phyloP scores from a whole-genome alignment of 2,797 vertebrate genomes.

The Gallinago nigripennis region DNA sequence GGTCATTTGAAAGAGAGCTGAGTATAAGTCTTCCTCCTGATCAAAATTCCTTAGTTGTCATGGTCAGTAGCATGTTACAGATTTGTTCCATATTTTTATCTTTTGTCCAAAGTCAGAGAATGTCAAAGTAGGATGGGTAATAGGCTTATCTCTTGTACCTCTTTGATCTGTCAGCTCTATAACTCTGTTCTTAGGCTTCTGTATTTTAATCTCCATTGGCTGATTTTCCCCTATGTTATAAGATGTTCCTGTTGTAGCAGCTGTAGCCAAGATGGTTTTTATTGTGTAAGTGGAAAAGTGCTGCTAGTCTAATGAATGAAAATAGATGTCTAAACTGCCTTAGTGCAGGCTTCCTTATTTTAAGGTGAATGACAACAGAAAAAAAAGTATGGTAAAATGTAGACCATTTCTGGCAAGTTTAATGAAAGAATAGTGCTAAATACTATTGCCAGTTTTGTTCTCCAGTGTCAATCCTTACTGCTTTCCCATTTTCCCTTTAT shows the following conservation, averaged over 20 bases:
- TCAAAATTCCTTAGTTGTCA: neutral
- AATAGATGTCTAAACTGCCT: neutral
- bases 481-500: neutral
- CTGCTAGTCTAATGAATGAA: neutral
- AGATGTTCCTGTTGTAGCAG: constrained; percentile 50
- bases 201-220: constrained; percentile 36
- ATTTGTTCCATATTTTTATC: neutral
- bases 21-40: neutral
- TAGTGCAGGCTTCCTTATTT: neutral
- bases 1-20: neutral
- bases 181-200: constrained; percentile 31
- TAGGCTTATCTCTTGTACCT: constrained; percentile 22
- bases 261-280: neutral
- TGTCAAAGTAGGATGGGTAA: neutral
- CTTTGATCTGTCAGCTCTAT: constrained; percentile 25
- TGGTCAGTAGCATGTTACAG: neutral
- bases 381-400: neutral
- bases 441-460: neutral
- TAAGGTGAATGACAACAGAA: neutral
- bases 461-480: neutral
- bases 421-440: neutral
- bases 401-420: neutral
- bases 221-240: constrained; percentile 18
- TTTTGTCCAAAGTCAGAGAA: constrained; percentile 22
- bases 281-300: constrained; percentile 56